Evolutionary conservation across 2,888 invertebrate genomes (phyloP), one percentile per base, ranked within the genome.

Genomic region (Agonopterix heracliana): DNA sequence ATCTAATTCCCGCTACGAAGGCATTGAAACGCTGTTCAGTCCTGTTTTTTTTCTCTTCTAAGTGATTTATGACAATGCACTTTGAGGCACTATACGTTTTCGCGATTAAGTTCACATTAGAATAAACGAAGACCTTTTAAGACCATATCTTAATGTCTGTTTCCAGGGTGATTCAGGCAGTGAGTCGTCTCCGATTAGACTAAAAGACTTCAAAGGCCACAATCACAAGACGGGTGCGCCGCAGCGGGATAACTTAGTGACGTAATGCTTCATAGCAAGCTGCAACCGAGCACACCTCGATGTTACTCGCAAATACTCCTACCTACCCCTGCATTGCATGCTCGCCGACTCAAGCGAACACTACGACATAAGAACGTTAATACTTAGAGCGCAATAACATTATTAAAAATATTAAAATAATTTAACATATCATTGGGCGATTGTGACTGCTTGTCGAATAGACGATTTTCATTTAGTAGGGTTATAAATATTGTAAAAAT

Each of bases 161-260:
- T 66, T 79, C 11, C 76, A 92, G 92, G 91, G 92, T 67, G 92
- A 92, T 81, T 91, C 91, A 59, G 91, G 91, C 66, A 92, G 91
- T 78, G 92, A 92, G 78, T 91, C 91, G 68, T 92, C 92, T 74
- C 92, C 92, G 52, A 86, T 89, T 58, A 79, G 89, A 65, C 75
- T 87, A 63, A 86, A 86, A 73, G 87, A 86, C 73, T 88, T 86
- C 68, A 88, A 84, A 63, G 71, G 80, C 49, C 87, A 86, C 59
- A 89, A 87, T 64, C 84, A 86, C 68, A 85, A 81, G 63, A 66
- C 72, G 55, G 66, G 77, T 56, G 71, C 74, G 55, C 63, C 69
- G 44, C 85, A 85, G 61, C 73, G 81, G 56, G 81, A 79, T 59
- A 79, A 76, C 60, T 68, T 88, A 51, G 86, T 86, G 58, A 71